These are phyloP conservation scores for Tipula lateralis DNA, from an alignment of 2,888 invertebrate genomes.

Conservation along the genomic window DNA sequence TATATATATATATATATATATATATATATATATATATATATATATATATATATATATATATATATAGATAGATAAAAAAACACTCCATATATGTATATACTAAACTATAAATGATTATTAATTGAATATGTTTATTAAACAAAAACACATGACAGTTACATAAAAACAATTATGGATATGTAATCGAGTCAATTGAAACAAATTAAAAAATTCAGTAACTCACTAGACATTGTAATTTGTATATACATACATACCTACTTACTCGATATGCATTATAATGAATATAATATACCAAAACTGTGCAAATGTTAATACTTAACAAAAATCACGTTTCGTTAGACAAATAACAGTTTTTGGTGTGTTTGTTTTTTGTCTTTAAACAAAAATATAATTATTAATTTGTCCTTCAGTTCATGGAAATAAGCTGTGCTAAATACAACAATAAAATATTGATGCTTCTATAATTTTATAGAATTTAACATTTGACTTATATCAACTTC, in stretches of 20 bases:
- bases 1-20: too few species aligned
- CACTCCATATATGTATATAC: too few species aligned
- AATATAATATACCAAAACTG: background rate
- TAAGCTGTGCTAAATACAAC: background rate
- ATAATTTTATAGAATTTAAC: background rate
- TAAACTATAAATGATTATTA: background rate
- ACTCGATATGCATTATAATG: background rate
- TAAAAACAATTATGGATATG: background rate
- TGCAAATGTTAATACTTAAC: background rate
- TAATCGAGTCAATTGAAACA: background rate
- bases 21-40: too few species aligned
- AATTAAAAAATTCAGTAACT: background rate
- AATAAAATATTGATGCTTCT: background rate
- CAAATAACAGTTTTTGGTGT: background rate
- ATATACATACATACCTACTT: background rate
- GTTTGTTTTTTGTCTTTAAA: background rate
- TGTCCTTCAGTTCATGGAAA: background rate
- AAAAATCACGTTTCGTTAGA: background rate
- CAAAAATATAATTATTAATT: background rate
- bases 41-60: background rate
- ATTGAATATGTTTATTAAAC: background rate
- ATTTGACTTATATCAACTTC: background rate
- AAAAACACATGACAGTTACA: background rate
- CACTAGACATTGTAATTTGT: background rate
- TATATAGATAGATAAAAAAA: background rate